phyloP scores from a whole-genome alignment of 2,113 vertebrate species.

The Atherinomorus stipes region DNA sequence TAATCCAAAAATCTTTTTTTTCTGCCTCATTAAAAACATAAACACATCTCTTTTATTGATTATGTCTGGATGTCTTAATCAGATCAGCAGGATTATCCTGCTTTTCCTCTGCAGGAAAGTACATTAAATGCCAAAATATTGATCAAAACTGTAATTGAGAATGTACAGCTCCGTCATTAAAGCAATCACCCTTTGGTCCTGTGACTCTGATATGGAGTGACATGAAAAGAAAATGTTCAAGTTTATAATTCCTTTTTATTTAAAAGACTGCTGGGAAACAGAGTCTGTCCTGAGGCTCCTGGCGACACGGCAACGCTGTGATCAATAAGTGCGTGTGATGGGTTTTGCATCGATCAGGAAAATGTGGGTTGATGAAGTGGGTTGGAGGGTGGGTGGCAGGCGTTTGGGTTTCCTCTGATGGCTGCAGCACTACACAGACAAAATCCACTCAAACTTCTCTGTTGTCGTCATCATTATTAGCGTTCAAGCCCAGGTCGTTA shows the following conservation, averaged over 20 bases:
- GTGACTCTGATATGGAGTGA: constrained; percentile 77
- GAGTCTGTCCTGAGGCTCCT: constrained; percentile 73
- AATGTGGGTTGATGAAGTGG: constrained; percentile 81
- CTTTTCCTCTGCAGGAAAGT: constrained; percentile 66
- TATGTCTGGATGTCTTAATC: constrained; percentile 81
- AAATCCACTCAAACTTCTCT: constrained; percentile 52
- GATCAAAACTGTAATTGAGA: constrained; percentile 74
- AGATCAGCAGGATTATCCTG: constrained; percentile 68
- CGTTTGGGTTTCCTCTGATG: constrained; percentile 46
- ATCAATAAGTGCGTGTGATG: constrained; percentile 81
- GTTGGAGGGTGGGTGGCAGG: constrained; percentile 35
- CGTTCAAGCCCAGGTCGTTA: constrained; percentile 51
- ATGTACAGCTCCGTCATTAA: constrained; percentile 64
- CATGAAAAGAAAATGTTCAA: constrained; percentile 72
- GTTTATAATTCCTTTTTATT: constrained; percentile 68
- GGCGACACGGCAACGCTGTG: constrained; percentile 71
- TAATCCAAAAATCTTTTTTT: constrained; percentile 5
- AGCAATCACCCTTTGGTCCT: constrained; percentile 56
- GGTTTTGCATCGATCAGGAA: constrained; percentile 80
- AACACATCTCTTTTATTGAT: constrained; percentile 80
- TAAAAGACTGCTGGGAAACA: constrained; percentile 64
- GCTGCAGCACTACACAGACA: constrained; percentile 40
- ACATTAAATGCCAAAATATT: constrained; percentile 80
- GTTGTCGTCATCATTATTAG: constrained; percentile 49
- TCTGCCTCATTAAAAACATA: constrained; percentile 76